phyloP scores from a whole-genome alignment of 2,888 invertebrate genomes.

The Lumbricus terrestris region DNA sequence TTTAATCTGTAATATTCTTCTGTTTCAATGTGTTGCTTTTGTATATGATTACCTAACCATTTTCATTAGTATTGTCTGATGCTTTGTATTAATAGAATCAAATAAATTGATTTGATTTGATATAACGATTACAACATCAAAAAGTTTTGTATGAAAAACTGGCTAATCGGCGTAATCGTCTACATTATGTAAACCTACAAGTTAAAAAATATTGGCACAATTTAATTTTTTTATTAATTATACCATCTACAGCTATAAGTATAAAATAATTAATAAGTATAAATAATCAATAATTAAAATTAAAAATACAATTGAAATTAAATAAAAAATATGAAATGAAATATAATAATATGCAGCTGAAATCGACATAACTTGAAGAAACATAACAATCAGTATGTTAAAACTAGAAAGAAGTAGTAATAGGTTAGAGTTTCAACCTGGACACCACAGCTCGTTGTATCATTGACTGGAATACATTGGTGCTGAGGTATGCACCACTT shows the following conservation, averaged over 20 bases:
- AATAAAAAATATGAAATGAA: background rate
- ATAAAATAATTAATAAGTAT: background rate
- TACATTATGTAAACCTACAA: background rate
- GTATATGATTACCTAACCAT: too few species aligned
- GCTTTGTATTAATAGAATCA: too few species aligned
- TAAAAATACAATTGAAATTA: background rate
- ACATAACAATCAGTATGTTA: background rate
- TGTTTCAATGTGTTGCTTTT: too few species aligned
- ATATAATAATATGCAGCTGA: too few species aligned
- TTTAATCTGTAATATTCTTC: too few species aligned
- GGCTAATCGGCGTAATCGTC: too few species aligned
- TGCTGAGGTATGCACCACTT: constrained; percentile 15
- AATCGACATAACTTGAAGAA: background rate
- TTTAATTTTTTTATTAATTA: background rate
- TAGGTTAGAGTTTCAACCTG: background rate
- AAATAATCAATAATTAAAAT: background rate
- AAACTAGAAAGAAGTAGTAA: background rate
- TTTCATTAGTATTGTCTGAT: too few species aligned
- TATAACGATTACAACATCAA: background rate
- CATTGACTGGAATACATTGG: background rate
- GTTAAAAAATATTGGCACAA: background rate
- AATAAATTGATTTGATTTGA: too few species aligned
- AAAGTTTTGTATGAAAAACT: background rate
- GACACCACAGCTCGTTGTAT: background rate
- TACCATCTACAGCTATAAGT: too few species aligned